Evolutionary conservation across 2,888 invertebrate species (phyloP).

Genomic region (Troilus luridus): DNA sequence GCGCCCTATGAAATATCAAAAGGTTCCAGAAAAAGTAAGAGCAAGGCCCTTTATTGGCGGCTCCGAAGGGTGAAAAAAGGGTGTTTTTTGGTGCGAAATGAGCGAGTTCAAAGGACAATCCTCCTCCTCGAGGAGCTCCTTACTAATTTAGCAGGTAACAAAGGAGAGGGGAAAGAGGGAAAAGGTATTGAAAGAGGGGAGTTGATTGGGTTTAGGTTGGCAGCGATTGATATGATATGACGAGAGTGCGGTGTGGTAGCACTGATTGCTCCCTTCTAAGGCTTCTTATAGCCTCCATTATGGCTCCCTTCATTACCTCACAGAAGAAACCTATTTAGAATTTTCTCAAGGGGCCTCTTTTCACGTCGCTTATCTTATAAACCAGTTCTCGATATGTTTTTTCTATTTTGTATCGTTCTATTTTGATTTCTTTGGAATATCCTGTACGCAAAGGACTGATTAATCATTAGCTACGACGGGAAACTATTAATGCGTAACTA

Average conservation of each 20-base stretch:
- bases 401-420: neutral
- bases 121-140: neutral
- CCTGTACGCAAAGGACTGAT: neutral
- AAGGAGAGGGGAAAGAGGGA: neutral
- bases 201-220: constrained; percentile 33
- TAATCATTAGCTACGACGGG: neutral
- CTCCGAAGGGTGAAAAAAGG: neutral
- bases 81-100: constrained; percentile 33
- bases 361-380: constrained; percentile 10
- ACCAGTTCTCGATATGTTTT: neutral
- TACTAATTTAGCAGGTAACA: constrained; percentile 19
- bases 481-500: too few species aligned
- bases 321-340: constrained; percentile 16
- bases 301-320: neutral
- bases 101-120: constrained; percentile 35
- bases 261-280: constrained; percentile 18
- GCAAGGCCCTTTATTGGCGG: neutral
- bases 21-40: neutral
- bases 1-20: constrained; percentile 40
- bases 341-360: neutral
- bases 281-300: constrained; percentile 24
- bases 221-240: constrained; percentile 9
- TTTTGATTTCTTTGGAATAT: neutral
- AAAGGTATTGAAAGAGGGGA: neutral
- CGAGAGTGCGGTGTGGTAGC: constrained; percentile 17